Base-by-base conservation (phyloP, 2,888 invertebrate species). In the Perizoma affinitatum region DNA sequence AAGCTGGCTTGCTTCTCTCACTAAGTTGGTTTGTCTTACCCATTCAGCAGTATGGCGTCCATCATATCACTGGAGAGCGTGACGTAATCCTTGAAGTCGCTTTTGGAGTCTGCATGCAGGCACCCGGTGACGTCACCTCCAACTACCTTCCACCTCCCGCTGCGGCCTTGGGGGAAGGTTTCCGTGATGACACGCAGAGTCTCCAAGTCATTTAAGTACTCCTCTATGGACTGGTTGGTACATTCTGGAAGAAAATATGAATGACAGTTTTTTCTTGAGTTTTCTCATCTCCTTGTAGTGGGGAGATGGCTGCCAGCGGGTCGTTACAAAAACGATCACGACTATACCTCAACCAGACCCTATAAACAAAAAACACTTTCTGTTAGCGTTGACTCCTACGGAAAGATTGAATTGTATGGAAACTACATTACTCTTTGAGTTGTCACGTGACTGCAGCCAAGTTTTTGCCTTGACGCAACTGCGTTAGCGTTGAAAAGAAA, bases 41-140 rank as follows among this genome's bases (percentile, higher is more conserved):
- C 95, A 79, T 96, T 95, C 90, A 96, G 94, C 47, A 96, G 93
- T 48, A 96, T 89, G 4, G 95, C 95, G 35, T 95, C 93, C 75
- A 95, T 92, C 68, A 94, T 86, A 64, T 94, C 90, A 65, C 92
- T 92, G 0, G 95, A 93, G 52, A 93, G 81, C 0, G 92, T 89
- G 38, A 94, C 82, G 65, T 93, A 93, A 69, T 92, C 93, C 68
- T 87, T 90, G 6, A 93, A 93, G 74, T 93, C 93, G 48, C 94
- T 94, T 53, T 87, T 87, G 54, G 93, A 92, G 61, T 93, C 90
- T 0, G 85, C 87, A 3, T 91, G 84, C 0, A 91, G 79, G 62
- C 94, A 93, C 36, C 71, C 74, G 0, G 94, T 93, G 66, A 95
- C 85, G 80, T 95, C 95, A 49, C 94, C 94, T 0, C 94, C 95